Base-by-base conservation (phyloP, 2,797 vertebrate genomes). In the Amblyopsis hoosieri region DNA sequence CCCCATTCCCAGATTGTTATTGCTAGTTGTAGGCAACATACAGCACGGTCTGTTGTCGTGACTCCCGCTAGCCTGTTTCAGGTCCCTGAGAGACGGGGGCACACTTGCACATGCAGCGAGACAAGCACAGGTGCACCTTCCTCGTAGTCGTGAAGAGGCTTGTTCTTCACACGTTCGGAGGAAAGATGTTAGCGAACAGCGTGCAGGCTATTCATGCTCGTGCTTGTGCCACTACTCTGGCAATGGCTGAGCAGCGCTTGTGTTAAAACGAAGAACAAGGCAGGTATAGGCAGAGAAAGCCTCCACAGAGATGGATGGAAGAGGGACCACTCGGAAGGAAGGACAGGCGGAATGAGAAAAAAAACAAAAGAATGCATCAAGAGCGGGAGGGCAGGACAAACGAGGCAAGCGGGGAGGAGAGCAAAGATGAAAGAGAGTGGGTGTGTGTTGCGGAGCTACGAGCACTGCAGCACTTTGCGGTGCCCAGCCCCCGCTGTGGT, bases 381-480 rank as follows among this genome's bases (percentile, higher is more conserved):
- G 69, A 65, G 54, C 23, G 12, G 57, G 63, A 76, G 61, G 64
- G 29, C 71, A 79, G 47, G 52, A 60, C 45, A 75, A 66, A 54
- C 2, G 17, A 54, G 52, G 51, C 59, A 46, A 62, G 62, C 42
- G 60, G 66, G 71, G 50, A 15, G 47, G 55, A 55, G 48, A 56
- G 54, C 73, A 78, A 75, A 85, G 72, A 72, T 64, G 76, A 76
- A 75, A 79, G 66, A 85, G 67, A 61, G 51, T 88, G 88, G 87
- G 89, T 86, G 89, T 90, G 87, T 84, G 78, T 83, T 78, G 75
- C 82, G 56, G 78, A 81, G 89, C 88, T 81, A 68, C 75, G 69
- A 91, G 89, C 86, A 91, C 91, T 92, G 92, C 91, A 90, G 91
- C 82, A 91, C 90, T 88, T 89, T 90, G 90, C 90, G 62, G 91